Conservation (phyloP, 1,140 invertebrate genomes). For the Drosophila pseudoobscura region DNA sequence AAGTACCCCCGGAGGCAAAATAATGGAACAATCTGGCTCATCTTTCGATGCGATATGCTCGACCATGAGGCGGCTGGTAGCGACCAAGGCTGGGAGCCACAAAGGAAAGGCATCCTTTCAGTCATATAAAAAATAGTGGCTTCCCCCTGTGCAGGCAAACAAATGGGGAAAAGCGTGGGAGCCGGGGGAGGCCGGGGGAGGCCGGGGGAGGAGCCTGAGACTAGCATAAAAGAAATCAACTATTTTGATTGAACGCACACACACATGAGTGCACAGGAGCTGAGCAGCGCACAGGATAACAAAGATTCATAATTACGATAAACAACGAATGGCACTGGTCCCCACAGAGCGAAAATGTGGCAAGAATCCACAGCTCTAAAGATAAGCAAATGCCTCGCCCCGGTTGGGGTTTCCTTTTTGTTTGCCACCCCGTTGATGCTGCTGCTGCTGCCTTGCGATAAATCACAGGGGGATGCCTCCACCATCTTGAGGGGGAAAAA, state of each 20-base stretch:
- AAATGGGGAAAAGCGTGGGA: background rate
- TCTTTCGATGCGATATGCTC: constrained; percentile 12
- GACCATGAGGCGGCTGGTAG: constrained; percentile 14
- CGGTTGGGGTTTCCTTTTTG: constrained; percentile 42
- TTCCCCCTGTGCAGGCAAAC: constrained; percentile 6
- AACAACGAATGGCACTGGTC: constrained; percentile 28
- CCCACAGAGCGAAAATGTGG: constrained; percentile 2
- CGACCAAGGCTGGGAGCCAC: constrained; percentile 7
- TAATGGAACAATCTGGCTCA: too few relatives aligned
- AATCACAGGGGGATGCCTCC: constrained; percentile 49
- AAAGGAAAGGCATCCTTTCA: constrained; percentile 34
- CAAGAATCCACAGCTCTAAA: constrained; percentile 28
- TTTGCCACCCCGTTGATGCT: constrained; percentile 11
- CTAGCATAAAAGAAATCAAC: constrained; percentile 56
- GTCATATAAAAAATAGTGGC: constrained; percentile 50
- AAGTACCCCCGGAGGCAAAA: too few relatives aligned
- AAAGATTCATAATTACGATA: constrained; percentile 70
- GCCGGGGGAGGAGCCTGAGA: constrained; percentile 7
- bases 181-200: too few relatives aligned
- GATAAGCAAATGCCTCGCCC: constrained; percentile 60
- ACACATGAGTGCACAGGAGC: constrained; percentile 46
- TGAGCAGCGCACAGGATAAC: constrained; percentile 48
- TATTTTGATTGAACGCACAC: constrained; percentile 61
- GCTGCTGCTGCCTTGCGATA: constrained; percentile 40
- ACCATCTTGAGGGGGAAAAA: constrained; percentile 24